Evolutionary conservation across 2,888 invertebrate genomes (phyloP).

Genomic region (Plemyria rubiginata): DNA sequence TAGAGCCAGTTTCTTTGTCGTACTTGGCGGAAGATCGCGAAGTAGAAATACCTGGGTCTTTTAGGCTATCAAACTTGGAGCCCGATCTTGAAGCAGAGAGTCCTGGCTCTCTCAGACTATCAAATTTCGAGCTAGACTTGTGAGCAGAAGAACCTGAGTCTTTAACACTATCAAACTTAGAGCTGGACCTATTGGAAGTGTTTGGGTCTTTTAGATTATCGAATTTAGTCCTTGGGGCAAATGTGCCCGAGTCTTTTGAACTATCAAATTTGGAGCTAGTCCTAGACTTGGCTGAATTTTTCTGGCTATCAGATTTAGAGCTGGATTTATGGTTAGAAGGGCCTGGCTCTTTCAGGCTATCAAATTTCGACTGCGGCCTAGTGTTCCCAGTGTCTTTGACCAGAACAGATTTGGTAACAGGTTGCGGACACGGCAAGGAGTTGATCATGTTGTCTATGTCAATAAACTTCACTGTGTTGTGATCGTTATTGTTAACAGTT

Average conservation of each 20-base stretch:
- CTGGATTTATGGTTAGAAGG: background rate
- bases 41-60: conserved; percentile 9
- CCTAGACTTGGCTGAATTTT: conserved; percentile 6
- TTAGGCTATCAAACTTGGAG: conserved; percentile 11
- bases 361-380: conserved; percentile 60
- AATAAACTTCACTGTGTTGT: conserved; percentile 63
- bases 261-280: conserved; percentile 59
- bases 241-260: conserved; percentile 37
- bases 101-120: conserved; percentile 50
- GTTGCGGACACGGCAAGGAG: conserved; percentile 55
- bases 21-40: conserved; percentile 5
- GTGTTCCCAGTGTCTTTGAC: conserved; percentile 61
- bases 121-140: conserved; percentile 59
- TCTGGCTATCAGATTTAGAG: conserved; percentile 7
- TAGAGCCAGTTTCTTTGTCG: conserved; percentile 4
- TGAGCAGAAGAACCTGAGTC: conserved; percentile 2
- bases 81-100: background rate
- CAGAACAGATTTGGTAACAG: conserved; percentile 56
- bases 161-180: conserved; percentile 10
- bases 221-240: background rate
- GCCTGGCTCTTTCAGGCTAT: conserved; percentile 48
- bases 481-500: conserved; percentile 52
- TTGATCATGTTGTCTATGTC: conserved; percentile 73
- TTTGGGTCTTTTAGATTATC: conserved; percentile 10
- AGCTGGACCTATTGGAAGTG: conserved; percentile 8